Conservation (phyloP, 2,888 invertebrate species). For the Azorinus chamasolen region DNA sequence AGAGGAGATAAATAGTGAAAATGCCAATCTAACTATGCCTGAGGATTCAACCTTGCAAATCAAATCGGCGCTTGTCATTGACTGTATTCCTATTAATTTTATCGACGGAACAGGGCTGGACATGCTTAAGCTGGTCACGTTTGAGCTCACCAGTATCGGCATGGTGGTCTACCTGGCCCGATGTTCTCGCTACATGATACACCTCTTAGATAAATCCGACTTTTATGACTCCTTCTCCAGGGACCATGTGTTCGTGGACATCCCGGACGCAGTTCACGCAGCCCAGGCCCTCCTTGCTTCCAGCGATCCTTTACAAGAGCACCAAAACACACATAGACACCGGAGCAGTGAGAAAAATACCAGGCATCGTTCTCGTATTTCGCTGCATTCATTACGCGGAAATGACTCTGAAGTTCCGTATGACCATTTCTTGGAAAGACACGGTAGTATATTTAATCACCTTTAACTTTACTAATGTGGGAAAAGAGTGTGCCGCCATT, state of each 20-base stretch:
- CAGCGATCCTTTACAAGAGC: too few species aligned
- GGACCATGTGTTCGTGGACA: slow-evolving; percentile 66
- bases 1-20: too few species aligned
- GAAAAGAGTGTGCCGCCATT: too few species aligned
- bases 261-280: slow-evolving; percentile 70
- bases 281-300: slow-evolving; percentile 9
- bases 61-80: slow-evolving; percentile 68
- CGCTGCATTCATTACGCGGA: too few species aligned
- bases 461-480: too few species aligned
- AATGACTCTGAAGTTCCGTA: too few species aligned
- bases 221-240: slow-evolving; percentile 65
- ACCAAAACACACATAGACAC: too few species aligned
- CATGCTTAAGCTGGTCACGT: slow-evolving; percentile 69
- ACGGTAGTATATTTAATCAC: too few species aligned
- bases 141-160: slow-evolving; percentile 62
- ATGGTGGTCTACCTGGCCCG: slow-evolving; percentile 73
- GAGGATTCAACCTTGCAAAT: slow-evolving; percentile 2
- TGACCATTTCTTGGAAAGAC: too few species aligned
- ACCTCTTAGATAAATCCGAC: slow-evolving; percentile 67
- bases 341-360: too few species aligned
- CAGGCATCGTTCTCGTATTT: too few species aligned
- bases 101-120: slow-evolving; percentile 80
- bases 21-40: neutral
- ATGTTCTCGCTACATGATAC: slow-evolving; percentile 66
- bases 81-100: slow-evolving; percentile 79